A percentile compares a stretch with the other conserved stretches of the same genome.
These are phyloP conservation scores for Caiman crocodilus DNA, from an alignment of 2,797 vertebrate genomes.

Conservation along the genomic window DNA sequence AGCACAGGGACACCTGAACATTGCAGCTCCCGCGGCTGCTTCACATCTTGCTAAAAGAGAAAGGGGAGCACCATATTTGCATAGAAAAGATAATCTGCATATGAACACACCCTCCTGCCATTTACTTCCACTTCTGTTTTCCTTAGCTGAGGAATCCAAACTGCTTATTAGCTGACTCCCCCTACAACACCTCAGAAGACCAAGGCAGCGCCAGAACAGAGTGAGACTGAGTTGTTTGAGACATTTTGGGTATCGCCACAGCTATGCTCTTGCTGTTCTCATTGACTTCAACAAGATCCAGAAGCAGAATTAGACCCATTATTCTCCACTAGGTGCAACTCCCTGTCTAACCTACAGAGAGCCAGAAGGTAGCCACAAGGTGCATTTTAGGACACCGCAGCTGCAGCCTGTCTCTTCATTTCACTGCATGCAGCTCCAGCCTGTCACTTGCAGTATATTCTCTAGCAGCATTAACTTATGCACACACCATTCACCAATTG, in stretches of 20 bases:
- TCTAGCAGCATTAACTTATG: conserved; percentile 47
- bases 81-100: background rate
- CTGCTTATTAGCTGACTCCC: background rate
- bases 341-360: background rate
- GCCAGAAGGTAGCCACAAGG: background rate
- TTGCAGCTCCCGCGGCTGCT: background rate
- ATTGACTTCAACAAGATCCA: background rate
- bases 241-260: background rate
- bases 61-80: background rate
- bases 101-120: background rate
- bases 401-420: background rate
- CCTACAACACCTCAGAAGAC: background rate
- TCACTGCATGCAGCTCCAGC: background rate
- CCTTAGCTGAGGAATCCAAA: conserved; percentile 10
- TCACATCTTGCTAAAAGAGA: background rate
- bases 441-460: background rate
- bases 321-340: background rate
- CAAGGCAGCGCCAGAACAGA: background rate
- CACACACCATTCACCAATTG: conserved; percentile 70
- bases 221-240: background rate
- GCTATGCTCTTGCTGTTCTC: background rate
- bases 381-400: background rate
- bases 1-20: background rate
- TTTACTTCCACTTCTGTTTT: background rate
- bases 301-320: background rate